Base-by-base conservation (phyloP, 1,140 invertebrate genomes). In the Coelopa frigida region DNA sequence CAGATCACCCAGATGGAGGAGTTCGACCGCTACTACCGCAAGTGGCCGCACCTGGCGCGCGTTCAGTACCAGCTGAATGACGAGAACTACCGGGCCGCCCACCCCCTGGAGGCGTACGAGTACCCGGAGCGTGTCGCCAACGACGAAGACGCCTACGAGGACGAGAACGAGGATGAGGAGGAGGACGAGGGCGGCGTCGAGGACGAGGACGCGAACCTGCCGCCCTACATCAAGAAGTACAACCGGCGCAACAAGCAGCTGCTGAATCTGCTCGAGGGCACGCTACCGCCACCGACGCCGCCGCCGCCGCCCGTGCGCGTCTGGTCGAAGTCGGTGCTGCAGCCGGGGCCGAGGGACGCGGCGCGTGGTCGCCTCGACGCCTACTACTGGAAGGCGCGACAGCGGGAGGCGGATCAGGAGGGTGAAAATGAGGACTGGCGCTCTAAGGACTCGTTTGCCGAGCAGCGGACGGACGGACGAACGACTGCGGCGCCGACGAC, bases 171-270 rank as follows among this genome's bases (percentile, higher is more conserved):
- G n/a, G 60, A 60, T 5, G 60, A 61, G 14, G 24, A 56, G 41
- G 57, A 64, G 40, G 57, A 64, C 43, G 58, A 56, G 0, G 54
- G 59, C 38, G 56, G 56, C 40, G 54, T 55, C 11, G 51, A 56
- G 10, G 54, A 52, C 21, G 61, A 54, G 12, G 63, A 67, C 39
- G 59, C 58, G 11, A 57, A 66, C 41, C 43, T 67, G 36, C 63
- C 63, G 35, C 63, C 63, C 2, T 67, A 67, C 22, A 67, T 67
- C 23, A 63, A 63, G 36, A 67, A 67, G 20, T 67, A 64, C 33
- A 66, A 63, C 46, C 35, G 63, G 5, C 48, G 63, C 11, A 67
- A 66, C 37, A 67, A 67, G 37, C 63, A 67, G 41, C 42, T 67
- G 14, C 44, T 64, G 3, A 63, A 66, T 35, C 50, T 67, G 7